Conservation (phyloP, 2,888 invertebrate genomes). For the Rotaria sp. region DNA sequence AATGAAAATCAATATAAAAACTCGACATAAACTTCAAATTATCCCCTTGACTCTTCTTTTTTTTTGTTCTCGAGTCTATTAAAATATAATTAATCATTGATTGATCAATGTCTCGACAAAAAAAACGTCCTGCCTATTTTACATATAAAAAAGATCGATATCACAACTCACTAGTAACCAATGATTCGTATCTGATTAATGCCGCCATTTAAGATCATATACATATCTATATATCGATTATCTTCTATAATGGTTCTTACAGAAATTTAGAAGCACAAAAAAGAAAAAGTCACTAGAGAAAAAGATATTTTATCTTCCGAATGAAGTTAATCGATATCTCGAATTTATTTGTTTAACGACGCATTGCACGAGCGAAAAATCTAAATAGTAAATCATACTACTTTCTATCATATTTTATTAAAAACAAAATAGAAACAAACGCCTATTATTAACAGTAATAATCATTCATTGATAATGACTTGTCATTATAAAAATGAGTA, state of each 20-base stretch:
- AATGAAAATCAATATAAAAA: too few relatives aligned
- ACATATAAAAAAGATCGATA: background rate
- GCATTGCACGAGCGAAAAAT: background rate
- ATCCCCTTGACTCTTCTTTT: too few relatives aligned
- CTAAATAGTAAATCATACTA: background rate
- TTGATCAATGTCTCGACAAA: background rate
- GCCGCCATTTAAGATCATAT: background rate
- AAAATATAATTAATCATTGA: background rate
- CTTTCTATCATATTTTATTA: background rate
- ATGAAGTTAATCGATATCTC: background rate
- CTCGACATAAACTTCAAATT: too few relatives aligned
- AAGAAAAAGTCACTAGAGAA: background rate
- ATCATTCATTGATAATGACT: background rate
- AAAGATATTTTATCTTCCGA: background rate
- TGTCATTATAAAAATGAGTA: background rate
- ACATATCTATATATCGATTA: background rate
- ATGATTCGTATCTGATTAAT: constrained; percentile 5
- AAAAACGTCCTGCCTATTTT: background rate
- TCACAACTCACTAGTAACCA: background rate
- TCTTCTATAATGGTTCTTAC: background rate
- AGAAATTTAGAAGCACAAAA: background rate
- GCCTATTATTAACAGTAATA: background rate
- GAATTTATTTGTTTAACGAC: background rate
- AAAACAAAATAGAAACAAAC: background rate
- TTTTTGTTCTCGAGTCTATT: too few relatives aligned